Percentiles rank a stretch among this genome's conserved stretches.
Conservation (phyloP, 1,140 invertebrate genomes). For the Microplitis demolitor region DNA sequence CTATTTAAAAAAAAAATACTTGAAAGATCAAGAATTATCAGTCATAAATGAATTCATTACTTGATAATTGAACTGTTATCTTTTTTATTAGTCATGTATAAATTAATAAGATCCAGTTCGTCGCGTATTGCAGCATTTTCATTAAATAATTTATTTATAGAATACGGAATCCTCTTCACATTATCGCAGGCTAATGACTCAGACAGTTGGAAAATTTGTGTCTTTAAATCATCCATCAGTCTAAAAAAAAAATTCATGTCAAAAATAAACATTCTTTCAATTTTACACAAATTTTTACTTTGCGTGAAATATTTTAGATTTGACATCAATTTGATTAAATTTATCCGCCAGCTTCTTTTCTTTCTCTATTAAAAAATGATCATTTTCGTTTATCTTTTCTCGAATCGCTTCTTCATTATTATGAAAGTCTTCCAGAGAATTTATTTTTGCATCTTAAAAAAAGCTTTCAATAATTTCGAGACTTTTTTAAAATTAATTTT, state of each 20-base stretch:
- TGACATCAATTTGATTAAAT: conserved; percentile 32
- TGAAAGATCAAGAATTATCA: not conserved
- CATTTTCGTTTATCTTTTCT: conserved; percentile 33
- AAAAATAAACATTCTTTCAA: not conserved
- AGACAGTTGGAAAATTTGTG: conserved; percentile 37
- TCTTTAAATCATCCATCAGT: conserved; percentile 45
- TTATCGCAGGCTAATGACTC: conserved; percentile 41
- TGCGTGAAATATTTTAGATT: conserved; percentile 42
- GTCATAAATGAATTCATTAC: not conserved
- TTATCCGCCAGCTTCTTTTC: conserved; percentile 33
- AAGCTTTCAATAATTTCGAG: not conserved
- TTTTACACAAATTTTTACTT: conserved; percentile 35
- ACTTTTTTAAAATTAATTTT: not conserved
- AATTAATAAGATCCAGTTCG: not conserved
- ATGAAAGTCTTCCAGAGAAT: conserved; percentile 49
- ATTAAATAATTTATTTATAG: conserved; percentile 40
- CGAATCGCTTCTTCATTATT: conserved; percentile 26
- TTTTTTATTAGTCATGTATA: not conserved
- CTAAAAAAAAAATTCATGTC: conserved; percentile 31
- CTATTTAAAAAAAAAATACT: not conserved
- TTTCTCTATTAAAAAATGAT: conserved; percentile 29
- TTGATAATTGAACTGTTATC: not conserved
- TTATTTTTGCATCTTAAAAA: conserved; percentile 44
- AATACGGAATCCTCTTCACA: conserved; percentile 25
- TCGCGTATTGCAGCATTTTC: conserved; percentile 46